Conservation (phyloP, 2,888 invertebrate species). For the Acanthopleura granulata region DNA sequence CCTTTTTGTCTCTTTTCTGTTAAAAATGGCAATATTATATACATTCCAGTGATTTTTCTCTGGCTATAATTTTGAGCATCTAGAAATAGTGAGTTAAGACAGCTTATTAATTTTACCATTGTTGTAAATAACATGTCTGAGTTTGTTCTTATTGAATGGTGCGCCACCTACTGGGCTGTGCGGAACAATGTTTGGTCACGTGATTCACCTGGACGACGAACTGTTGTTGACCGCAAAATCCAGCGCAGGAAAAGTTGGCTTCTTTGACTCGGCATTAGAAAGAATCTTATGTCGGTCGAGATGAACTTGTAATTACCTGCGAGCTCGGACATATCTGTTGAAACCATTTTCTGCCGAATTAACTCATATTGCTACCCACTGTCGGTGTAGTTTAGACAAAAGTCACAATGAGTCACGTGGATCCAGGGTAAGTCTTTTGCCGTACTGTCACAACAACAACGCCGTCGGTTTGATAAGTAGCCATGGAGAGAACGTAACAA, state of each 20-base stretch:
- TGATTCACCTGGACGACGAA: constrained; percentile 54
- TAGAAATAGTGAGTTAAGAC: too few relatives aligned
- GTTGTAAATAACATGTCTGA: too few relatives aligned
- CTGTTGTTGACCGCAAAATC: background rate
- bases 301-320: background rate
- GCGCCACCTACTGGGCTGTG: too few relatives aligned
- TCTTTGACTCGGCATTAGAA: background rate
- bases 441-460: background rate
- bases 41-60: too few relatives aligned
- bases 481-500: background rate
- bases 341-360: too few relatives aligned
- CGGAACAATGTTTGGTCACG: constrained; percentile 49
- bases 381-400: constrained; percentile 5
- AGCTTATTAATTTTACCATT: too few relatives aligned
- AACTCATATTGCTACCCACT: too few relatives aligned
- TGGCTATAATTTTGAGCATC: too few relatives aligned
- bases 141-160: too few relatives aligned
- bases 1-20: too few relatives aligned
- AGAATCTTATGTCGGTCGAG: background rate
- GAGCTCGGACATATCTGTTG: too few relatives aligned
- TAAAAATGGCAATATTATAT: too few relatives aligned
- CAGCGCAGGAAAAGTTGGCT: background rate
- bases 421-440: constrained; percentile 44
- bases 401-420: constrained; percentile 49
- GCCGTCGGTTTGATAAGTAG: background rate